These are phyloP conservation scores for Blennius ocellaris DNA, from an alignment of 2,113 vertebrate genomes.

Conservation along the genomic window DNA sequence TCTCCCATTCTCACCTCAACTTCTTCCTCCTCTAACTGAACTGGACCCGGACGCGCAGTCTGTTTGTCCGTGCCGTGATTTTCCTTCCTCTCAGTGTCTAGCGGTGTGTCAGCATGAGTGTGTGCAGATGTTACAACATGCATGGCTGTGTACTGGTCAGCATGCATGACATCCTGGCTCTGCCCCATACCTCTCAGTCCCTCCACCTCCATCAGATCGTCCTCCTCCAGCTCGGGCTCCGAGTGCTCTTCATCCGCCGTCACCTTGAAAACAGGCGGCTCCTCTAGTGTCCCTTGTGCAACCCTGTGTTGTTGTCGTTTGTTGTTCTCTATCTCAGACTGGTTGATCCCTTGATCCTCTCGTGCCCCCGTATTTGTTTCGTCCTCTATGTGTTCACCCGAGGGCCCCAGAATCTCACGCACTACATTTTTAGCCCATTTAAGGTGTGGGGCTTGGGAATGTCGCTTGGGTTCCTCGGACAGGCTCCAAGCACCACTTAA, in stretches of 20 bases:
- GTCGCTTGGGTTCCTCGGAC: constrained; percentile 66
- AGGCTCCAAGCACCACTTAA: constrained; percentile 66
- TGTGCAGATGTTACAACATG: constrained; percentile 67
- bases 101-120: constrained; percentile 56
- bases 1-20: constrained; percentile 4
- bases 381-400: constrained; percentile 47
- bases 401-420: constrained; percentile 74
- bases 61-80: constrained; percentile 34
- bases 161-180: constrained; percentile 59
- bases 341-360: not conserved
- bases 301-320: constrained; percentile 7
- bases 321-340: not conserved
- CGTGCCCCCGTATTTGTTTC: constrained; percentile 7
- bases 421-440: constrained; percentile 82
- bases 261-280: constrained; percentile 26
- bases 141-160: constrained; percentile 48
- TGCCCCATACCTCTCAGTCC: constrained; percentile 73
- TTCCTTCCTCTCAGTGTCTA: constrained; percentile 49
- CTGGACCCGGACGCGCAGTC: constrained; percentile 12
- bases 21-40: constrained; percentile 22
- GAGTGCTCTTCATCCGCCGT: constrained; percentile 3
- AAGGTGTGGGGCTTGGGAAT: constrained; percentile 81
- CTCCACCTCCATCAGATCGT: constrained; percentile 47
- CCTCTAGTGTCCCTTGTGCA: constrained; percentile 2
- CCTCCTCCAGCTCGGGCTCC: constrained; percentile 50